Conservation (phyloP, 2,113 vertebrate genomes). For the Oncorhynchus nerka region DNA sequence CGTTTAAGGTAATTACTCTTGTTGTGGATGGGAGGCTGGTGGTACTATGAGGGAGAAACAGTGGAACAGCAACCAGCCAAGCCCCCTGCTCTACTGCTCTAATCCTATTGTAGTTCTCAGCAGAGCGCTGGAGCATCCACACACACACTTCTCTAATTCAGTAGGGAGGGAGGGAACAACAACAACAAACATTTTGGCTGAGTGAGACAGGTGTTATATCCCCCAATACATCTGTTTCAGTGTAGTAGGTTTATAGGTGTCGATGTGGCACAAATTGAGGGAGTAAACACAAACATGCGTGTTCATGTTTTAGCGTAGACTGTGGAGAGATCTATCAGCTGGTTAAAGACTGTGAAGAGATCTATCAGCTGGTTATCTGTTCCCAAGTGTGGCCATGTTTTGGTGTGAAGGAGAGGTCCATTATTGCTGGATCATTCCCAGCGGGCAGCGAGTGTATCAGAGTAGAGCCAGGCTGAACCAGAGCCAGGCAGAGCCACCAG, state of each 20-base stretch:
- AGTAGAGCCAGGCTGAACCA: slow-evolving; percentile 36
- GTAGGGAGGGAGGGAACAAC: neutral
- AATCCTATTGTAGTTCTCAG: slow-evolving; percentile 44
- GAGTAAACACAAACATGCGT: neutral
- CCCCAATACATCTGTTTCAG: neutral
- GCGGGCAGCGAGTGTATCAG: slow-evolving; percentile 37
- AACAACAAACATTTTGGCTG: neutral
- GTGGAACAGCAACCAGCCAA: neutral
- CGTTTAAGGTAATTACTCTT: slow-evolving; percentile 35
- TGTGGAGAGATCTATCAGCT: too few species aligned
- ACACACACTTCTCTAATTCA: slow-evolving; percentile 18
- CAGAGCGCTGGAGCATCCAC: slow-evolving; percentile 26
- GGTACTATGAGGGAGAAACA: neutral
- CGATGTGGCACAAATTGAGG: neutral
- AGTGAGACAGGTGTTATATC: neutral
- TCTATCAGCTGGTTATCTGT: too few species aligned
- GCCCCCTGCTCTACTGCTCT: slow-evolving; percentile 21
- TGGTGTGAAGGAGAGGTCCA: too few species aligned
- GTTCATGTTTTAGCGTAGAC: neutral
- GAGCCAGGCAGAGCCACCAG: neutral
- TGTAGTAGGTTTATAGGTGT: neutral
- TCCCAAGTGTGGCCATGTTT: too few species aligned
- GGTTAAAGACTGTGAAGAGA: too few species aligned
- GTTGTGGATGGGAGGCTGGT: slow-evolving; percentile 7
- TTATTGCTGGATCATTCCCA: slow-evolving; percentile 48